Evolutionary conservation across 1,140 invertebrate species (phyloP).

Genomic region (Metopolophium dirhodum): DNA sequence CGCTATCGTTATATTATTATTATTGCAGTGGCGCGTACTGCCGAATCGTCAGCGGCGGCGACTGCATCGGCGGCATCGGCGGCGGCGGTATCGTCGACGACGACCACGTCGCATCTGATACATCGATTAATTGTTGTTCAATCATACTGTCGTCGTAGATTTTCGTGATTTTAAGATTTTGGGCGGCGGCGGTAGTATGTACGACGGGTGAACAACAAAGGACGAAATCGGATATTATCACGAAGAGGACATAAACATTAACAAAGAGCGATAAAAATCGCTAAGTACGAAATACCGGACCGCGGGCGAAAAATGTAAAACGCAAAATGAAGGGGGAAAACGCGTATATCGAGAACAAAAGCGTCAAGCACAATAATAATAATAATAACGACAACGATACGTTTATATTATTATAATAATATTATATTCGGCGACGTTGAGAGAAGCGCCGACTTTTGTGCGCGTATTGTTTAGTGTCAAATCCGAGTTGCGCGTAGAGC

Average conservation of each 20-base stretch:
- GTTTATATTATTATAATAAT: constrained; percentile 17
- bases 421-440: background rate
- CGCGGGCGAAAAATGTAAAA: background rate
- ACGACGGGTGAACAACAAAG: background rate
- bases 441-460: background rate
- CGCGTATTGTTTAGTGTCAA: background rate
- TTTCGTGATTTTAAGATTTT: background rate
- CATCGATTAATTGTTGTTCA: background rate
- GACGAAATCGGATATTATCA: background rate
- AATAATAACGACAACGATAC: background rate
- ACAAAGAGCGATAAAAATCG: constrained; percentile 1
- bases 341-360: background rate
- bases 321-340: background rate
- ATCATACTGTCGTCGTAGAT: background rate
- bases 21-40: background rate
- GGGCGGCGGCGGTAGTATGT: background rate
- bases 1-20: background rate
- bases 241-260: background rate
- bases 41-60: background rate
- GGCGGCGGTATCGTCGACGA: background rate
- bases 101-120: background rate
- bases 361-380: background rate
- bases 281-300: background rate
- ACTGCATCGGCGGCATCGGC: background rate
- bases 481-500: constrained; percentile 27